Conservation (phyloP, 2,797 vertebrate genomes). For the Notolabrus celidotus region DNA sequence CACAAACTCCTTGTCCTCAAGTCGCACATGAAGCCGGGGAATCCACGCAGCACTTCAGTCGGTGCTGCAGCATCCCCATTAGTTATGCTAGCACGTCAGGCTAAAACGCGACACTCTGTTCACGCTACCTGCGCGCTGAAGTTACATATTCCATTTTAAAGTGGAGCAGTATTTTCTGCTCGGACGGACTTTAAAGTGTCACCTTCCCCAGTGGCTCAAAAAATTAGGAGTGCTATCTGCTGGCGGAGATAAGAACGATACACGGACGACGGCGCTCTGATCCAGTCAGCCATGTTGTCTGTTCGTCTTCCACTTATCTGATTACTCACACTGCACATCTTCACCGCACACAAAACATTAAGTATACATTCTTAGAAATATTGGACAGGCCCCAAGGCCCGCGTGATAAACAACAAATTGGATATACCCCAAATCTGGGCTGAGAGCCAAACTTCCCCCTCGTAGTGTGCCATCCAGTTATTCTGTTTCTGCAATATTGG, state of each 20-base stretch:
- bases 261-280: constrained; percentile 59
- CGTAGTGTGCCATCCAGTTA: constrained; percentile 57
- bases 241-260: constrained; percentile 61
- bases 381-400: constrained; percentile 64
- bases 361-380: constrained; percentile 64
- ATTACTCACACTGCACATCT: constrained; percentile 57
- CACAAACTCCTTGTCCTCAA: constrained; percentile 31
- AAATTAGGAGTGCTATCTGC: constrained; percentile 79
- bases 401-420: constrained; percentile 69
- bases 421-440: constrained; percentile 68
- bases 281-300: constrained; percentile 66
- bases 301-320: constrained; percentile 69
- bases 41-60: constrained; percentile 19
- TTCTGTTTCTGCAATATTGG: constrained; percentile 46
- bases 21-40: constrained; percentile 30
- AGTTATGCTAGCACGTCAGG: constrained; percentile 37
- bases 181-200: constrained; percentile 23
- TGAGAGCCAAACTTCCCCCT: constrained; percentile 58
- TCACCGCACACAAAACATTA: constrained; percentile 49
- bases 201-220: constrained; percentile 71
- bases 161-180: constrained; percentile 35
- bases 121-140: constrained; percentile 30
- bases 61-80: constrained; percentile 29
- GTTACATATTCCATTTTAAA: constrained; percentile 52
- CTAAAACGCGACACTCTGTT: constrained; percentile 19